Percentiles rank a stretch among this genome's conserved stretches.
These are phyloP conservation scores for Drosophila leontia DNA, from an alignment of 1,140 invertebrate genomes.

Conservation along the genomic window DNA sequence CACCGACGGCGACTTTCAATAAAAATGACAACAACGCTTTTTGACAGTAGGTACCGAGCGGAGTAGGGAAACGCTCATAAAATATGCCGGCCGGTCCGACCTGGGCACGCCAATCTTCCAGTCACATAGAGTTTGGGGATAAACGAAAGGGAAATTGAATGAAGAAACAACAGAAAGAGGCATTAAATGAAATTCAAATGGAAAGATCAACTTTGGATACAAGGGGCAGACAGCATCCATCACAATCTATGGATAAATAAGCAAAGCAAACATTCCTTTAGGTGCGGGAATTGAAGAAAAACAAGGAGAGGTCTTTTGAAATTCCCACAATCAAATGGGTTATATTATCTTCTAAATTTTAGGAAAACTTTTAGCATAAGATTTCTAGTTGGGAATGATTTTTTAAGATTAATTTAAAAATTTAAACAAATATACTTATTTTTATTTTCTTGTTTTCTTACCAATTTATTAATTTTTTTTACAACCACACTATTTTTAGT, in stretches of 20 bases:
- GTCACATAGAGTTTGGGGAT: conserved; percentile 30
- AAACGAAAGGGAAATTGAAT: conserved; percentile 59
- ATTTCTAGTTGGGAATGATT: no score
- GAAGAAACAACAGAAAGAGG: conserved; percentile 29
- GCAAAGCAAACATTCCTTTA: conserved; percentile 10
- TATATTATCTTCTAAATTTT: background rate
- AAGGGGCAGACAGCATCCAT: background rate
- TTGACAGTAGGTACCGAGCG: conserved; percentile 48
- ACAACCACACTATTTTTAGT: background rate
- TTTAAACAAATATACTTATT: no score
- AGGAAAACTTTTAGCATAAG: no score
- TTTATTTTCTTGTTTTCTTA: background rate
- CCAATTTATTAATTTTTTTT: background rate
- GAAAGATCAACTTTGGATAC: conserved; percentile 58
- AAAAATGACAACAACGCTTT: conserved; percentile 73
- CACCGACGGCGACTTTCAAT: conserved; percentile 58
- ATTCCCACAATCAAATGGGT: conserved; percentile 4
- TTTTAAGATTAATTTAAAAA: no score
- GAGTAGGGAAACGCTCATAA: conserved; percentile 44
- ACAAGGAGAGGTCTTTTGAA: background rate
- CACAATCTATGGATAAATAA: conserved; percentile 21
- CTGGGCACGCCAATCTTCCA: conserved; percentile 51
- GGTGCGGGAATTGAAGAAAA: background rate
- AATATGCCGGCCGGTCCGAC: conserved; percentile 54
- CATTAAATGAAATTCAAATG: conserved; percentile 57